A percentile compares a stretch with the other conserved stretches of the same genome.
These are phyloP conservation scores for Lasioglossum albipes DNA, from an alignment of 1,140 invertebrate species.

Conservation along the genomic window DNA sequence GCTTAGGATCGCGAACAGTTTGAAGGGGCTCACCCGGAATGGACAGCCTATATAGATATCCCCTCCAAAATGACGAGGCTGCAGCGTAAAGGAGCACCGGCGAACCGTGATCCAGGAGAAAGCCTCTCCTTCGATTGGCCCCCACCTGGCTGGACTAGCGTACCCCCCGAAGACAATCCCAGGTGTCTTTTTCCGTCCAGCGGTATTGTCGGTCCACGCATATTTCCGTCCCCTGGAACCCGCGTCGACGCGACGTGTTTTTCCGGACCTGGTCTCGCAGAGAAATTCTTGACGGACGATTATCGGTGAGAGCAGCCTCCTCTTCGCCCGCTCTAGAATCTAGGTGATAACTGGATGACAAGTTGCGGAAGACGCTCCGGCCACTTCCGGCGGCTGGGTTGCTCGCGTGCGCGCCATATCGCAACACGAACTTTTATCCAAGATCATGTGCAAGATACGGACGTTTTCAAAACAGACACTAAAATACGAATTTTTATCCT, in stretches of 20 bases:
- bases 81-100: conserved; percentile 54
- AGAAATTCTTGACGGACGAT: conserved; percentile 4
- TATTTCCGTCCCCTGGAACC: neutral
- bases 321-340: no score
- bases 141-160: conserved; percentile 11
- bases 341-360: no score
- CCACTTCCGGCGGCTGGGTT: no score
- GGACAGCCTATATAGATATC: conserved; percentile 75
- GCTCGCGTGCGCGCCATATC: no score
- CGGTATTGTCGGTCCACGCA: neutral
- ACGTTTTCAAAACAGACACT: no score
- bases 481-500: no score
- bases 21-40: conserved; percentile 70
- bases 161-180: conserved; percentile 7
- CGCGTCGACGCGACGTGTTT: conserved; percentile 6
- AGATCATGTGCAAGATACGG: no score
- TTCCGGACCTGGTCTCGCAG: neutral
- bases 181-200: conserved; percentile 15
- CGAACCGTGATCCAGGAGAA: conserved; percentile 70
- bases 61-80: conserved; percentile 69
- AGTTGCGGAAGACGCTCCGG: no score
- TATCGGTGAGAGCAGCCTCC: conserved; percentile 4
- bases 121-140: conserved; percentile 70
- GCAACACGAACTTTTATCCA: no score
- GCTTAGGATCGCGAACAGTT: conserved; percentile 71